Evolutionary conservation across 2,888 invertebrate species (phyloP), one percentile per base, ranked within the genome.

Genomic region (Lutraria lutraria): DNA sequence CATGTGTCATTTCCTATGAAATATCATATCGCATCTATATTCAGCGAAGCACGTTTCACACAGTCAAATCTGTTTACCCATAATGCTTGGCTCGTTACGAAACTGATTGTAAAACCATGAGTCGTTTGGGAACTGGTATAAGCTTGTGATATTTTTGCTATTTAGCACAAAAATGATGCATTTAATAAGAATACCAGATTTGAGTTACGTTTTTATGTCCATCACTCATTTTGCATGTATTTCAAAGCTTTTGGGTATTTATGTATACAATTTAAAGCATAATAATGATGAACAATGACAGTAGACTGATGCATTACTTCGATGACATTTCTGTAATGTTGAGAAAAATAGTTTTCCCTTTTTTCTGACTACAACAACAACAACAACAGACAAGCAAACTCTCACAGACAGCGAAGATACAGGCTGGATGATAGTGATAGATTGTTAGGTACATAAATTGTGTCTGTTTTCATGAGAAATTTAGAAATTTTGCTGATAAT

Each of bases 1-100:
- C n/a, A 87, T 89, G 87, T 87, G 85, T 87, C 89, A 87, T 88
- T 87, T 85, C 82, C 63, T 81, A 79, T 89, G 85, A 85, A 87
- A 81, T 85, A 85, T 89, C 87, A 79, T 89, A 85, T 84, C 81
- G 43, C 81, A 88, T 88, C 82, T 85, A 82, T 83, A 87, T 83
- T 83, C 82, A 81, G 76, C 31, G 29, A 31, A 76, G 83, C 76
- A 63, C 68, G 76, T n/a, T 86, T 86, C 86, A 86, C 86, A 86
- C 86, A 86, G 72, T 81, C 85, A 80, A 79, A 56, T 76, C 60
- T 85, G 85, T 85, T 85, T 85, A 85, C 85, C 80, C 85, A 54
- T 60, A 25, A 79, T 80, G 60, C 80, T 60, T 8, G 56, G 85
- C 85, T 85, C 80, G 80, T 85, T 85, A 85, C 56, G 25, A 25